Evolutionary conservation across 2,113 vertebrate genomes (phyloP).

Genomic region (Corapipo altera): DNA sequence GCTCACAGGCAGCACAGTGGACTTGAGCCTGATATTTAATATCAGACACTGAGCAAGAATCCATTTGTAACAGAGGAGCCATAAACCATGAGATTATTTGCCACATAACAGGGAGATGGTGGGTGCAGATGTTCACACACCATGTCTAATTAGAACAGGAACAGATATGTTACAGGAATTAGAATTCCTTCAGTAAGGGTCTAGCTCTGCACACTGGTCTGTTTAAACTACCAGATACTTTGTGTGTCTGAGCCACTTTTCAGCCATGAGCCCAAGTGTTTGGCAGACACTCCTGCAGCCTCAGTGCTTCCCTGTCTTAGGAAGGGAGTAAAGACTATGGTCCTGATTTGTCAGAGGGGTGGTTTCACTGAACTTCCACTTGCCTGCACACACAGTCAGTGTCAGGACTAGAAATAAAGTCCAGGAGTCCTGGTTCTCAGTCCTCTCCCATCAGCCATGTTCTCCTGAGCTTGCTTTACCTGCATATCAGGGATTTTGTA

Average conservation of each 20-base stretch:
- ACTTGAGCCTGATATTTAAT: neutral
- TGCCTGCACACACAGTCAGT: neutral
- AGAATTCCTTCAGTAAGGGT: neutral
- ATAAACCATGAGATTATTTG: neutral
- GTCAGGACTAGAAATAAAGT: neutral
- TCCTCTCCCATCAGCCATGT: neutral
- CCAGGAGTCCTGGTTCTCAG: neutral
- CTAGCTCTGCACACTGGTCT: neutral
- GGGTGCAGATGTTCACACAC: neutral
- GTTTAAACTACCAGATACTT: neutral
- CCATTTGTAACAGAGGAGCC: neutral
- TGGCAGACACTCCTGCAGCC: neutral
- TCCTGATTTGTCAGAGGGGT: neutral
- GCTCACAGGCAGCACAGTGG: conserved; percentile 5
- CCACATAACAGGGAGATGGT: neutral
- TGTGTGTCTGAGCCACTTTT: neutral
- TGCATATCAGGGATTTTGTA: neutral
- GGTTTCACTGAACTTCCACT: neutral
- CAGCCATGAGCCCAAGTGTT: neutral
- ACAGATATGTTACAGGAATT: neutral
- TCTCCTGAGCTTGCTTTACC: neutral
- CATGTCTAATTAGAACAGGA: neutral
- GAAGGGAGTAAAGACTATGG: neutral
- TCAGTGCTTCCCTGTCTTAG: neutral
- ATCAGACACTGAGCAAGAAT: neutral